Evolutionary conservation across 2,888 invertebrate genomes (phyloP).

Genomic region (Chloromyia formosa): DNA sequence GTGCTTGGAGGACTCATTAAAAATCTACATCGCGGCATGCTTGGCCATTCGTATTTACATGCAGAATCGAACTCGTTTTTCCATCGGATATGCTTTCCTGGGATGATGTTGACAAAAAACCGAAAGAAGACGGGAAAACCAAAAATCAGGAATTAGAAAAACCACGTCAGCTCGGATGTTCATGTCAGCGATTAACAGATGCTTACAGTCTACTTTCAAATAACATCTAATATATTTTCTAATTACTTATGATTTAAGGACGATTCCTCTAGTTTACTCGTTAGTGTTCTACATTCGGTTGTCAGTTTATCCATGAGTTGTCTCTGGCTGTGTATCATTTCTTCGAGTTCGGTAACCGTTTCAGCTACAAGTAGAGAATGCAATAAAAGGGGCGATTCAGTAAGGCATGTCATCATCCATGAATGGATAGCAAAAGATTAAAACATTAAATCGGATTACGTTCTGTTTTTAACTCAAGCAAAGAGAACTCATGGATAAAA

Average conservation of each 20-base stretch:
- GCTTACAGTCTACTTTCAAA: not conserved
- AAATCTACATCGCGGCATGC: not conserved
- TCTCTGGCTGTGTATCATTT: constrained; percentile 90
- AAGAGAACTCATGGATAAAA: constrained; percentile 72
- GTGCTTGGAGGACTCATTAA: constrained; percentile 32
- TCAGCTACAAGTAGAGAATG: constrained; percentile 73
- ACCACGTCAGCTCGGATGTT: constrained; percentile 9
- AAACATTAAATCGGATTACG: not conserved
- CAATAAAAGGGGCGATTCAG: constrained; percentile 44
- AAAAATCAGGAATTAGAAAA: constrained; percentile 55
- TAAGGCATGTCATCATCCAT: no score
- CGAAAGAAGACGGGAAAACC: constrained; percentile 53
- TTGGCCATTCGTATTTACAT: constrained; percentile 14
- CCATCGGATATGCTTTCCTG: constrained; percentile 50
- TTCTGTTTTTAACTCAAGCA: not conserved
- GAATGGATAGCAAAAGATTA: not conserved
- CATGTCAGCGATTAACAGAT: not conserved
- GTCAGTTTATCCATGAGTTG: constrained; percentile 93
- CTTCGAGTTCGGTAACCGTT: constrained; percentile 89
- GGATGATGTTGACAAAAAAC: constrained; percentile 23
- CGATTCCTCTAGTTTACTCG: constrained; percentile 89
- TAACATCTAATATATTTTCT: constrained; percentile 50
- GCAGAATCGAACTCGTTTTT: constrained; percentile 53
- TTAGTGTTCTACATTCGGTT: constrained; percentile 87
- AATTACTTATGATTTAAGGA: constrained; percentile 86